Conservation (phyloP, 2,888 invertebrate genomes). For the Eilema depressum region DNA sequence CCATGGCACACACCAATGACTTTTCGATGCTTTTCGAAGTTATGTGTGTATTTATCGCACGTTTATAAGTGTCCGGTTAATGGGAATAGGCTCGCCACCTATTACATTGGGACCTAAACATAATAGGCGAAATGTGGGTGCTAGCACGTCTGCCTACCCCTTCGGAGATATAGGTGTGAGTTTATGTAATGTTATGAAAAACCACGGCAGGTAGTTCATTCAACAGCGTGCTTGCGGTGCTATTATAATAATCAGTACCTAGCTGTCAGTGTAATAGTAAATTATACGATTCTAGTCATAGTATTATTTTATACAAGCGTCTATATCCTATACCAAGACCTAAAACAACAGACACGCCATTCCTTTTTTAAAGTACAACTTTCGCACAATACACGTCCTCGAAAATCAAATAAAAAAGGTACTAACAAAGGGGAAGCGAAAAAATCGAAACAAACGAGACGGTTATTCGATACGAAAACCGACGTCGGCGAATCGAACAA, state of each 20-base stretch:
- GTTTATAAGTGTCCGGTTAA: too few relatives aligned
- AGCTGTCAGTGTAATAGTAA: background rate
- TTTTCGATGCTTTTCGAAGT: too few relatives aligned
- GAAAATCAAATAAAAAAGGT: conserved; percentile 40
- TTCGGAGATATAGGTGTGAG: too few relatives aligned
- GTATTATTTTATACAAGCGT: background rate
- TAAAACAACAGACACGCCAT: conserved; percentile 25
- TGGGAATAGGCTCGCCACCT: too few relatives aligned
- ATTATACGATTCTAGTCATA: background rate
- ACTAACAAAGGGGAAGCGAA: conserved; percentile 38
- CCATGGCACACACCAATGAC: too few relatives aligned
- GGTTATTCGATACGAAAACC: conserved; percentile 52
- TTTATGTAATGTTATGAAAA: too few relatives aligned
- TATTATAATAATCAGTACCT: background rate
- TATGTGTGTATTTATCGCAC: too few relatives aligned
- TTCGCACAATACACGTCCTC: conserved; percentile 17
- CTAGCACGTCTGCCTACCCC: too few relatives aligned
- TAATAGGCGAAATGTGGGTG: too few relatives aligned
- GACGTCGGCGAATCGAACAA: conserved; percentile 39
- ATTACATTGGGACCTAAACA: too few relatives aligned
- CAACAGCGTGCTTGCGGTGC: too few relatives aligned
- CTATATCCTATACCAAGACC: background rate
- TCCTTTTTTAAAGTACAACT: conserved; percentile 30
- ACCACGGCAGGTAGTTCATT: too few relatives aligned
- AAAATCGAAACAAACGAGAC: conserved; percentile 38